These are phyloP conservation scores for Epinotia brunnichana DNA, from an alignment of 2,888 invertebrate genomes.

Conservation along the genomic window DNA sequence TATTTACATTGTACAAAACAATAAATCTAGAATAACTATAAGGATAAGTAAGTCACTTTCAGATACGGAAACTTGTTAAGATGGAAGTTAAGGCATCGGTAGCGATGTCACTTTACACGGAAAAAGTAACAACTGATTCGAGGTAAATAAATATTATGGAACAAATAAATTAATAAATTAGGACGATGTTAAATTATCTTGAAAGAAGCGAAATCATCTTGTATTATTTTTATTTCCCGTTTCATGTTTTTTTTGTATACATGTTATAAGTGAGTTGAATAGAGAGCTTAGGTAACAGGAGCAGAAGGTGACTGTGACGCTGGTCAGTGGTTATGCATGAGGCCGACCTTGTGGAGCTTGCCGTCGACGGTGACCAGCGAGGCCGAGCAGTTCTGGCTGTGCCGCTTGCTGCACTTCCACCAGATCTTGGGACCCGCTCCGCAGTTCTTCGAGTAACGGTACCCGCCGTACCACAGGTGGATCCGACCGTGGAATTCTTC, in stretches of 20 bases:
- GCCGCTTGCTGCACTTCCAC: conserved; percentile 31
- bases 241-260: no score
- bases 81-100: no score
- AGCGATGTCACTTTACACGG: no score
- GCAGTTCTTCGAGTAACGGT: conserved; percentile 21
- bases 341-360: conserved; percentile 4
- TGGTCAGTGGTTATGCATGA: conserved; percentile 19
- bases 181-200: no score
- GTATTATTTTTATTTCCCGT: no score
- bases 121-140: no score
- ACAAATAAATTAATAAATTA: no score
- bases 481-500: conserved; percentile 4
- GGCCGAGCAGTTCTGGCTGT: conserved; percentile 15
- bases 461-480: conserved; percentile 20
- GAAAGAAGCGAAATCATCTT: no score
- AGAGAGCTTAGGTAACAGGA: background rate
- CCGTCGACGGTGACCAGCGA: conserved; percentile 24
- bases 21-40: background rate
- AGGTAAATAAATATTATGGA: no score
- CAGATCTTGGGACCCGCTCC: conserved; percentile 7
- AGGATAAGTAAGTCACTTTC: no score
- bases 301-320: background rate
- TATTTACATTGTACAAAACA: background rate
- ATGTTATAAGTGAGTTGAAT: no score
- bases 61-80: background rate